phyloP scores from a whole-genome alignment of 2,797 vertebrate genomes.

The Enteromius fasciolatus region DNA sequence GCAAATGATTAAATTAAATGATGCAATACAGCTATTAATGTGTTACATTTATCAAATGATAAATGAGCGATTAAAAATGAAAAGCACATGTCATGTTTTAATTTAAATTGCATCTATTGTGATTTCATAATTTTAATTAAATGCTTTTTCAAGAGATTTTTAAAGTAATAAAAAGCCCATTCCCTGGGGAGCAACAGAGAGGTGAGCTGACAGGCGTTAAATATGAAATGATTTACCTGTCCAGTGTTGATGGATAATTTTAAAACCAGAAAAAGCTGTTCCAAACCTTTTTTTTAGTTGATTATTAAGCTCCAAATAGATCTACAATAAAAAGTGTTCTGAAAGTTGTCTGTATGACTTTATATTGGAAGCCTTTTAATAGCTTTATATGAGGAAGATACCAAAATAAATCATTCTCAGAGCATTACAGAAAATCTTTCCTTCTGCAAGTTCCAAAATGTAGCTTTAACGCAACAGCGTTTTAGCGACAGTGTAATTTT shows the following conservation, averaged over 20 bases:
- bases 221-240: constrained; percentile 31
- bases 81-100: constrained; percentile 33
- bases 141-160: background rate
- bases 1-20: background rate
- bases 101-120: constrained; percentile 15
- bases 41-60: constrained; percentile 11
- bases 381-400: background rate
- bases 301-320: background rate
- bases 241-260: background rate
- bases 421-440: background rate
- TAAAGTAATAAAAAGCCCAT: background rate
- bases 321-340: background rate
- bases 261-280: background rate
- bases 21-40: background rate
- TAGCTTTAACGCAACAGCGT: no score
- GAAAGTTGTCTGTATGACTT: background rate
- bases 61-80: background rate
- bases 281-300: background rate
- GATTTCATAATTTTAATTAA: constrained; percentile 21
- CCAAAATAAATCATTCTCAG: background rate
- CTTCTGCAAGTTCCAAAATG: background rate
- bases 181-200: background rate
- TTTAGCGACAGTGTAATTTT: background rate
- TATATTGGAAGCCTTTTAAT: background rate
- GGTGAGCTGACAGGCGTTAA: constrained; percentile 9